Evolutionary conservation across 30 jellyfish, hydroid and myxozoan genomes (phyloP).

Genomic region (Hydractinia symbiolongicarpus): DNA sequence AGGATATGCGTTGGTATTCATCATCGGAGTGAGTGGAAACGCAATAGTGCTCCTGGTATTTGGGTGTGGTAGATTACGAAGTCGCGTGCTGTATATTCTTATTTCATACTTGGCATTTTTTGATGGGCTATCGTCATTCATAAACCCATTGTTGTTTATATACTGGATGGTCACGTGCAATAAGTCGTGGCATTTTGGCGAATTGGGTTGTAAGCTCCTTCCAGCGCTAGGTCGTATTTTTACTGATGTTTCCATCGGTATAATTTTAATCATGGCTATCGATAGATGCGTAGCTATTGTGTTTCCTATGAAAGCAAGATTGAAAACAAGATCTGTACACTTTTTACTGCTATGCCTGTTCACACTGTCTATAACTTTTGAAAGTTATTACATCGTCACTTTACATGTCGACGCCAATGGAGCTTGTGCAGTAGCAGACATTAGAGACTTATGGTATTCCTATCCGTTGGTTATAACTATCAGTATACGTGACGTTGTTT

Average conservation of each 20-base stretch:
- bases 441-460: constrained; percentile 23
- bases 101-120: constrained; percentile 53
- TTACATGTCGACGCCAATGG: constrained; percentile 25
- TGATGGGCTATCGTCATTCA: constrained; percentile 53
- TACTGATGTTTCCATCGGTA: constrained; percentile 55
- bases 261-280: constrained; percentile 60
- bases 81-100: constrained; percentile 54
- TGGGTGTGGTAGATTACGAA: constrained; percentile 19
- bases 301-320: constrained; percentile 52
- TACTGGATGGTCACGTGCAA: constrained; percentile 51
- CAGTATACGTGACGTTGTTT: constrained; percentile 25
- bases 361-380: constrained; percentile 29
- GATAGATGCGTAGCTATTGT: constrained; percentile 83
- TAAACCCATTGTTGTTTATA: constrained; percentile 47
- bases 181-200: constrained; percentile 67
- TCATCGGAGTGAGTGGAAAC: constrained; percentile 65
- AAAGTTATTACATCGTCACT: constrained; percentile 29
- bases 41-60: constrained; percentile 46
- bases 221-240: constrained; percentile 45
- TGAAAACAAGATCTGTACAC: constrained; percentile 37
- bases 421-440: constrained; percentile 17
- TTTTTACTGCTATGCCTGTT: constrained; percentile 16
- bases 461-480: constrained; percentile 41
- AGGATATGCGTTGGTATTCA: constrained; percentile 19
- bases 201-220: constrained; percentile 60